phyloP scores from a whole-genome alignment of 2,113 vertebrate genomes.

The Globicephala melas region DNA sequence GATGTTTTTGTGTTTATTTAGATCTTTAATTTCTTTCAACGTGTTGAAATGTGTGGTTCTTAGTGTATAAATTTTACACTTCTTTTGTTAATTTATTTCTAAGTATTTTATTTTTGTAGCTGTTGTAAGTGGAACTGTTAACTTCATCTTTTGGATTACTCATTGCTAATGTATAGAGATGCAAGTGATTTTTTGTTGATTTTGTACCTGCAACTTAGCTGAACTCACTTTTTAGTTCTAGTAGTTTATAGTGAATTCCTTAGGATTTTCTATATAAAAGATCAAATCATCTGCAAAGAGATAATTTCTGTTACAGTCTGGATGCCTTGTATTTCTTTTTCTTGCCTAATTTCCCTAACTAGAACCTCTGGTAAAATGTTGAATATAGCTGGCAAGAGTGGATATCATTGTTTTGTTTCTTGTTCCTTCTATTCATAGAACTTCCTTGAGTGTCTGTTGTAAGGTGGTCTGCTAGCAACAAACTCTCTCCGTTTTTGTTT shows the following conservation, averaged over 20 bases:
- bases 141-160: not conserved
- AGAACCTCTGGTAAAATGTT: not conserved
- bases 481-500: not conserved
- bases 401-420: not conserved
- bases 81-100: not conserved
- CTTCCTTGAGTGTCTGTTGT: not conserved
- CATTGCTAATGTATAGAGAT: not conserved
- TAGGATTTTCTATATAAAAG: not conserved
- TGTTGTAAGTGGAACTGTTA: not conserved
- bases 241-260: not conserved
- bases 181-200: not conserved
- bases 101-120: not conserved
- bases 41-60: not conserved
- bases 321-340: not conserved
- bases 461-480: not conserved
- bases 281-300: not conserved
- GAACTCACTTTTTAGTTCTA: slow-evolving; percentile 16
- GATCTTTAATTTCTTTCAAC: not conserved
- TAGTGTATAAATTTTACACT: not conserved
- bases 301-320: not conserved
- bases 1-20: not conserved
- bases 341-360: not conserved
- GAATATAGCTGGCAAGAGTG: not conserved
- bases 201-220: not conserved
- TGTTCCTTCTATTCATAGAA: not conserved